A percentile compares a stretch with the other conserved stretches of the same genome.
phyloP scores from a whole-genome alignment of 2,113 vertebrate species.

The Sander vitreus region DNA sequence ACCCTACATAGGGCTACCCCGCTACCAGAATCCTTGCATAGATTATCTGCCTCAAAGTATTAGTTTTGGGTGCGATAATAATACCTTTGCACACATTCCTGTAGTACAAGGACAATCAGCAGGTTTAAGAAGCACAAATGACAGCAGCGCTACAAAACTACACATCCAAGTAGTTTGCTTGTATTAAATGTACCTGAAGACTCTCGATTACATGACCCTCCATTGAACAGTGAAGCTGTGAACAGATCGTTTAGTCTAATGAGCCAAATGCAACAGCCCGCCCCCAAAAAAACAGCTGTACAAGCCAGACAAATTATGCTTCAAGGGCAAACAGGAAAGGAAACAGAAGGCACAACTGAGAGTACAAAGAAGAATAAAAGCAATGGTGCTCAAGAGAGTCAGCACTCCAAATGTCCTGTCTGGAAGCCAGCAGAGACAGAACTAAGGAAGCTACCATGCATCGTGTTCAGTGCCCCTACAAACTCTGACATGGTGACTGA shows the following conservation, averaged over 20 bases:
- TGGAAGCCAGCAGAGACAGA: neutral
- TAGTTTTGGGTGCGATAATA: neutral
- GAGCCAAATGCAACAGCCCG: constrained; percentile 10
- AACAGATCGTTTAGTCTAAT: constrained; percentile 54
- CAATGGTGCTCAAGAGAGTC: neutral
- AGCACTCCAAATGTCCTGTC: neutral
- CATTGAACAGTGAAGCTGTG: constrained; percentile 19
- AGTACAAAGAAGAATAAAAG: constrained; percentile 6
- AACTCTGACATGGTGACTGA: neutral
- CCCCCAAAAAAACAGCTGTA: constrained; percentile 23
- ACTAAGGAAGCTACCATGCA: neutral
- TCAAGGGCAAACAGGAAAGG: constrained; percentile 24
- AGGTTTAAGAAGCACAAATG: constrained; percentile 6
- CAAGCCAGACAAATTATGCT: constrained; percentile 24
- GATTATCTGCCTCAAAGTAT: constrained; percentile 12
- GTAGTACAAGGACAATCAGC: neutral
- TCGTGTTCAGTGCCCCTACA: neutral
- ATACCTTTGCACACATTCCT: constrained; percentile 13
- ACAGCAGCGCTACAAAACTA: neutral
- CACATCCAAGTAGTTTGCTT: neutral
- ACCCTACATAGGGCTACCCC: neutral
- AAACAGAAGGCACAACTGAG: neutral
- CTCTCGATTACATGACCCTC: constrained; percentile 15
- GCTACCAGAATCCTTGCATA: constrained; percentile 9
- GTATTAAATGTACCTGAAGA: constrained; percentile 27